Evolutionary conservation across 1,140 invertebrate genomes (phyloP).

Genomic region (Heterodera carotae): DNA sequence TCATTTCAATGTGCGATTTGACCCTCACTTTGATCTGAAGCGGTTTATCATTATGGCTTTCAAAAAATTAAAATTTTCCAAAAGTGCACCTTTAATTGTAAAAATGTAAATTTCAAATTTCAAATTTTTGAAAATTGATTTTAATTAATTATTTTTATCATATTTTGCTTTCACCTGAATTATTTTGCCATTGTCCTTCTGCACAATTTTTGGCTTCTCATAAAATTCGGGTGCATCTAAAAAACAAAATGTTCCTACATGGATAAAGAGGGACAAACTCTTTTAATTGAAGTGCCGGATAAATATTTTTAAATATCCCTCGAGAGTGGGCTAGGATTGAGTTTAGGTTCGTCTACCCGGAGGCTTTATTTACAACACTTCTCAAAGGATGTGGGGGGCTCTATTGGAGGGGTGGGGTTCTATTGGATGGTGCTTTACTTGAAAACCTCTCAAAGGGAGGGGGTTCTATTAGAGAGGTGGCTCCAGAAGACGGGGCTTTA

Average conservation of each 20-base stretch:
- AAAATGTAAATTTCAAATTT: not conserved
- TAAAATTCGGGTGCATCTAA: slow-evolving; percentile 65
- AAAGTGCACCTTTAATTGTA: not conserved
- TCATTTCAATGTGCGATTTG: slow-evolving; percentile 64
- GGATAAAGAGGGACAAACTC: too few relatives aligned
- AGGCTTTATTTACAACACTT: too few relatives aligned
- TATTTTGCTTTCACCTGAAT: slow-evolving; percentile 33
- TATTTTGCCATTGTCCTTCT: slow-evolving; percentile 62
- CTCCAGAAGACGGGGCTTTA: too few relatives aligned
- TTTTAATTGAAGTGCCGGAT: slow-evolving; percentile 20
- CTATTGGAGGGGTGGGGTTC: too few relatives aligned
- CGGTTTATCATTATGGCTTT: too few relatives aligned
- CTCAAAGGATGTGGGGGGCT: too few relatives aligned
- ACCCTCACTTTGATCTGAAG: slow-evolving; percentile 60
- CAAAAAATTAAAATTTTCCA: not conserved
- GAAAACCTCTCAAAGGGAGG: too few relatives aligned
- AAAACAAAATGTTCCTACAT: slow-evolving; percentile 8
- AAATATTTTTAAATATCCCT: too few relatives aligned
- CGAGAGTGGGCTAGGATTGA: too few relatives aligned
- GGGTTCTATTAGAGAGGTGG: too few relatives aligned
- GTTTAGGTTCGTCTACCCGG: too few relatives aligned
- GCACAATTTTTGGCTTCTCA: slow-evolving; percentile 65
- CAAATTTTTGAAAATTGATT: not conserved
- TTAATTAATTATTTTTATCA: not conserved
- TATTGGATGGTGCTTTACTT: too few relatives aligned